A percentile compares a stretch with the other conserved stretches of the same genome.
These are phyloP conservation scores for Melinaea marsaeus DNA, from an alignment of 2,888 invertebrate genomes.

Conservation along the genomic window DNA sequence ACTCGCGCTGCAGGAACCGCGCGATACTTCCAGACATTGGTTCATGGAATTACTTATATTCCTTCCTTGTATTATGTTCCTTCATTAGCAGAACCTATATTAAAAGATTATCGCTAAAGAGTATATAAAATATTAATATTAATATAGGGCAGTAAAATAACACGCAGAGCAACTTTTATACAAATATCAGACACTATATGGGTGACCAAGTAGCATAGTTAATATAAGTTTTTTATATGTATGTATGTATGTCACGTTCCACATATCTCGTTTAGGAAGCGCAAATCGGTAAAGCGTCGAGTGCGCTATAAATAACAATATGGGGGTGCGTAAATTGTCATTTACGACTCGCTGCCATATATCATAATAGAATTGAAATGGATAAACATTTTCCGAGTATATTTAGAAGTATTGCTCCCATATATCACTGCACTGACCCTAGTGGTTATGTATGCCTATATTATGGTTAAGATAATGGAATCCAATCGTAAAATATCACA, in stretches of 20 bases:
- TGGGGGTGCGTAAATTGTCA: conserved; percentile 22
- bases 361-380: conserved; percentile 27
- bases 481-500: no score
- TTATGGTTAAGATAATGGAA: no score
- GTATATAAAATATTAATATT: no score
- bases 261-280: conserved; percentile 12
- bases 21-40: no score
- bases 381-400: conserved; percentile 4
- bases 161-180: no score
- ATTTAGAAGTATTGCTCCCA: background rate
- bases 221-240: background rate
- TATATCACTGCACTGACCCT: background rate
- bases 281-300: conserved; percentile 22
- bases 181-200: no score
- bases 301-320: conserved; percentile 29
- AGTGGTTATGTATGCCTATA: no score
- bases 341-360: conserved; percentile 18
- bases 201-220: background rate
- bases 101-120: no score
- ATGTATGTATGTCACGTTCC: conserved; percentile 6
- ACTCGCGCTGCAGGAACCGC: conserved; percentile 23
- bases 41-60: no score
- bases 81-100: no score
- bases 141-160: no score
- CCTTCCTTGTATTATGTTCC: no score